Base-by-base conservation (phyloP, 2,113 vertebrate genomes). In the Brachyistius frenatus region DNA sequence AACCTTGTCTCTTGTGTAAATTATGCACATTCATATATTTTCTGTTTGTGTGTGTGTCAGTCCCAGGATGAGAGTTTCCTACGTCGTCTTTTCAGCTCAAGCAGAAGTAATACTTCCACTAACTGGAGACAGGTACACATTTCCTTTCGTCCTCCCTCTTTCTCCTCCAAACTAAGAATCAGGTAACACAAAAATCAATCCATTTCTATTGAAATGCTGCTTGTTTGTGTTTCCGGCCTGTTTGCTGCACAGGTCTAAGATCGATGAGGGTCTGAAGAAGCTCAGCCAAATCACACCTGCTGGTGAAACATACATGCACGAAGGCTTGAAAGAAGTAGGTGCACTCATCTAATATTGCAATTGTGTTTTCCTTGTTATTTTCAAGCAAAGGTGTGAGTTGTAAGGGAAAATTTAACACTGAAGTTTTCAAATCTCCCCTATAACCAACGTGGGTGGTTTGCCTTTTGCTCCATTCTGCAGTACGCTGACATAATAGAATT, bases 261-360 rank as follows among this genome's bases (percentile, higher is more conserved):
- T 99, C 80, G 87, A 85, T 2, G 73, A 95, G 70, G 98, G 98
- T 81, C 91, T 99, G 73, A 79, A 94, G n/a, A 89, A 93, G 77
- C 91, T 99, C 85, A 93, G 93, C 52, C 61, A 57, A 41, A 97
- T 98, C 57, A 84, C 2, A 50, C 97, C 98, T 39, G 93, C 92
- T 3, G 98, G 98, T 86, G 97, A 98, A 74, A 99, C 98, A 0
- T 99, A 95, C 33, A 99, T 99, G 93, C 97, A 99, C 0, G 96
- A 96, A 94, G 98, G 98, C 80, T 88, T 99, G 74, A 96, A 91
- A 76, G 89, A 94, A 76, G 98, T 96, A 81, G 0, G 85, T 60
- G 5, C 4, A 2, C 46, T n/a, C 44, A 16, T 53, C 4, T 6
- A 16, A 32, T 47, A 56, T 4, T 63, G 31, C 14, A 10, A 35